Evolutionary conservation across 2,113 vertebrate genomes (phyloP), one percentile per base, ranked within the genome.

Genomic region (Melozone crissalis): DNA sequence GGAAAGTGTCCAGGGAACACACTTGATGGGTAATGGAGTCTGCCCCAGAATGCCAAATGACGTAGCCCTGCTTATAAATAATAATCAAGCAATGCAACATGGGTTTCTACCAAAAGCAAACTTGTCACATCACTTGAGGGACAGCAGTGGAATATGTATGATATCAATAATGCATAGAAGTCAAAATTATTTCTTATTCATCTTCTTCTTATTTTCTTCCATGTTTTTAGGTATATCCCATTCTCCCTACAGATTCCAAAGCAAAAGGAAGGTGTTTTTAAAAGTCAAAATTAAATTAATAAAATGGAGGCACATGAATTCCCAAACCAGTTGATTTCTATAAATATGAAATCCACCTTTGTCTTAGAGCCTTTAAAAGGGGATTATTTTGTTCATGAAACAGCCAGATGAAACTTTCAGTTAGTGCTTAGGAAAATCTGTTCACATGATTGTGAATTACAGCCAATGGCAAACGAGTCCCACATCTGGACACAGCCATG

Each of bases 401-500:
- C 28, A 87, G 39, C 16, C 57, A 65, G 31, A 61, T 11, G 2
- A 81, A 74, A 65, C 61, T 41, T 89, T 7, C 75, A 87, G 44
- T 55, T 52, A 66, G 37, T 35, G 39, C 61, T 78, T 21, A 27
- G 31, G 41, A 68, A 84, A 71, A 79, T 30, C 55, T 46, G 9
- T 54, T 49, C 55, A 63, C 27, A 3, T 0, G 2, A 47, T 10
- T 59, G 66, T 43, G 27, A 79, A 75, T 33, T 54, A 69, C 74
- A 95, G 73, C 41, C 52, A 59, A 31, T 30, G 47, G 75, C 0
- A 11, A 73, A n/a, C 28, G 65, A 72, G 92, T 69, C 41, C 30
- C 24, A 6, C 0, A 0, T 68, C 44, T 33, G 30, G 41, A 68
- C 33, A 62, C 33, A 90, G 61, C 33, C 59, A 28, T 1, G 22